Base-by-base conservation (phyloP, 1,140 invertebrate species). In the Phenacoccus solenopsis region DNA sequence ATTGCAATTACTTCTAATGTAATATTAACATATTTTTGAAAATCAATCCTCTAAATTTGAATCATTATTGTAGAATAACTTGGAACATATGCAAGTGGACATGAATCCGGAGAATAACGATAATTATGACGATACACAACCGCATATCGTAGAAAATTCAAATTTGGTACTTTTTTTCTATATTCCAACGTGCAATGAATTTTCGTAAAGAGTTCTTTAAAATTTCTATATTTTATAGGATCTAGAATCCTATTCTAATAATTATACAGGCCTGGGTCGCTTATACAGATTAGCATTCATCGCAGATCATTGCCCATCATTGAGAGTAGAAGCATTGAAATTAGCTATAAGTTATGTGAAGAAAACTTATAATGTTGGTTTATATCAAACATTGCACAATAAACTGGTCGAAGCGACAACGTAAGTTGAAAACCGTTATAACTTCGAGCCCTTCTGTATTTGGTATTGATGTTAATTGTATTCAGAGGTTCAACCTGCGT, bases 21-120 rank as follows among this genome's bases (percentile, higher is more conserved):
- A n/a, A n/a, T n/a, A n/a, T n/a, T n/a, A n/a, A n/a, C n/a, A n/a
- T n/a, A n/a, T n/a, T n/a, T n/a, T n/a, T n/a, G n/a, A n/a, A n/a
- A n/a, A n/a, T n/a, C n/a, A n/a, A n/a, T n/a, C n/a, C n/a, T n/a
- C n/a, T n/a, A n/a, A n/a, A n/a, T n/a, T n/a, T n/a, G n/a, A n/a
- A n/a, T n/a, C n/a, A n/a, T n/a, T n/a, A 30, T 69, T 9, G 5
- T 13, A 28, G 28, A 30, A 69, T 2, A 35, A 22, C 20, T 67
- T 73, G 20, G 93, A 96, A 80, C 93, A 93, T 28, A 98, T 98
- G 95, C 94, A 97, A 84, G 92, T 98, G 73, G 95, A 98, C 83
- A 87, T 87, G 72, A 90, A 90, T 70, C 84, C 89, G 61, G 94
- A 97, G 80, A 94, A 97, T 79, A 96, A 96, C 83, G 94, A 96